Conservation (phyloP, 2,797 vertebrate species). For the Oreortyx pictus region DNA sequence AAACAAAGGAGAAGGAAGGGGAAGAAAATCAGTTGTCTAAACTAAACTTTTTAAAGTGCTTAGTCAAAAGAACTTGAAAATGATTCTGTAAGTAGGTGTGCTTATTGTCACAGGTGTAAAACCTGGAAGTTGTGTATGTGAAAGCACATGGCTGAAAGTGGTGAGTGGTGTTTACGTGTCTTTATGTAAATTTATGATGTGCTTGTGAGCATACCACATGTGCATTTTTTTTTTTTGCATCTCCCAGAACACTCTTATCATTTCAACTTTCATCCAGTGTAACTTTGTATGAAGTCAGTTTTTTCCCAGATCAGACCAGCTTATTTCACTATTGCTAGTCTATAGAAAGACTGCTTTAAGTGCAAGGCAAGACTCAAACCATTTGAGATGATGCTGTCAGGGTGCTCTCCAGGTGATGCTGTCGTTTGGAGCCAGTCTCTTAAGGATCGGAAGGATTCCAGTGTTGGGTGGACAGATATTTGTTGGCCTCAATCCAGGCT, state of each 20-base stretch:
- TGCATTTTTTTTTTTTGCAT: not conserved
- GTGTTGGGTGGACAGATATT: conserved; percentile 20
- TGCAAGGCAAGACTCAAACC: not conserved
- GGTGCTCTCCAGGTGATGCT: conserved; percentile 15
- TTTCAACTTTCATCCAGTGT: not conserved
- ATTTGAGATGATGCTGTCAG: conserved; percentile 33
- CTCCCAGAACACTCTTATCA: not conserved
- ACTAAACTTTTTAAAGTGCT: not conserved
- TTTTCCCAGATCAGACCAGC: not conserved
- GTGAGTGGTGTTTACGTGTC: not conserved
- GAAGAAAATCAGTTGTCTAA: not conserved
- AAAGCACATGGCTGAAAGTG: not conserved
- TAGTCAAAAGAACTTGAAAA: not conserved
- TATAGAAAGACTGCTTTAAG: conserved; percentile 15
- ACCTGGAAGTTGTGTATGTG: not conserved
- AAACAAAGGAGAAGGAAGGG: not conserved
- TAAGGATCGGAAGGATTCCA: not conserved
- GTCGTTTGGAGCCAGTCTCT: not conserved
- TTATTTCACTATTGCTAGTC: not conserved
- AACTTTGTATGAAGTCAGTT: conserved; percentile 11
- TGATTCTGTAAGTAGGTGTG: not conserved
- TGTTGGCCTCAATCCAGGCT: conserved; percentile 12
- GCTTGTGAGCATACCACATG: rapidly evolving
- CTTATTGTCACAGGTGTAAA: not conserved
- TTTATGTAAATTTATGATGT: not conserved